These are phyloP conservation scores for Diarsia rubi DNA, from an alignment of 2,888 invertebrate species.

Conservation along the genomic window DNA sequence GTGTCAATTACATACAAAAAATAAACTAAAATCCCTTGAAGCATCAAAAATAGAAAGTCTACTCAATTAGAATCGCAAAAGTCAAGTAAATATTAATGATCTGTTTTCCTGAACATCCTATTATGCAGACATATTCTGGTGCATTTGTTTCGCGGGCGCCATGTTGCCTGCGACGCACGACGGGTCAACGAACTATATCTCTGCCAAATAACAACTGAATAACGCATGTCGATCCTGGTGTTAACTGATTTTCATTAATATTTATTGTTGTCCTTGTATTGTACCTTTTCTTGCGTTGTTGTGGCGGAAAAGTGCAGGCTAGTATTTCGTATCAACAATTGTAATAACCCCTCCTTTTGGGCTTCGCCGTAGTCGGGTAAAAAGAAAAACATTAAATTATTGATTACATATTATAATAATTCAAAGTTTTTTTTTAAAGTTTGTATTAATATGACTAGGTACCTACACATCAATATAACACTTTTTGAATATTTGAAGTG, in stretches of 20 bases:
- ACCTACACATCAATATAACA: neutral
- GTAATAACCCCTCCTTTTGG: too few species aligned
- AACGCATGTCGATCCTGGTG: constrained; percentile 35
- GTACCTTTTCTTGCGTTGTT: neutral
- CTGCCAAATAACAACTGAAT: constrained; percentile 59
- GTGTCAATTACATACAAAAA: neutral
- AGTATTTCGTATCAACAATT: neutral
- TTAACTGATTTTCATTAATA: constrained; percentile 41
- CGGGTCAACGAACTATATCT: constrained; percentile 50
- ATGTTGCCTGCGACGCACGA: constrained; percentile 43
- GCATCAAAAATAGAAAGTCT: constrained; percentile 29
- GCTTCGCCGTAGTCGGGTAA: too few species aligned
- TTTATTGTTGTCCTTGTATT: constrained; percentile 11
- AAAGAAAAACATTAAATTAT: too few species aligned
- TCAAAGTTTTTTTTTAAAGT: too few species aligned
- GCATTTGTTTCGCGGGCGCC: constrained; percentile 56
- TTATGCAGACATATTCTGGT: constrained; percentile 63
- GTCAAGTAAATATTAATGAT: constrained; percentile 63
- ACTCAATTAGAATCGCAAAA: constrained; percentile 56
- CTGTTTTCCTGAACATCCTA: constrained; percentile 51
- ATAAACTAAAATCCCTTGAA: constrained; percentile 1
- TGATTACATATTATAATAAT: too few species aligned
- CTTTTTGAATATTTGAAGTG: neutral
- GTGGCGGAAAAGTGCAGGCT: neutral
- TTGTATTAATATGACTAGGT: too few species aligned